Evolutionary conservation across 2,888 invertebrate genomes (phyloP), one percentile per base, ranked within the genome.

Genomic region (Gymnoscelis rufifasciata): DNA sequence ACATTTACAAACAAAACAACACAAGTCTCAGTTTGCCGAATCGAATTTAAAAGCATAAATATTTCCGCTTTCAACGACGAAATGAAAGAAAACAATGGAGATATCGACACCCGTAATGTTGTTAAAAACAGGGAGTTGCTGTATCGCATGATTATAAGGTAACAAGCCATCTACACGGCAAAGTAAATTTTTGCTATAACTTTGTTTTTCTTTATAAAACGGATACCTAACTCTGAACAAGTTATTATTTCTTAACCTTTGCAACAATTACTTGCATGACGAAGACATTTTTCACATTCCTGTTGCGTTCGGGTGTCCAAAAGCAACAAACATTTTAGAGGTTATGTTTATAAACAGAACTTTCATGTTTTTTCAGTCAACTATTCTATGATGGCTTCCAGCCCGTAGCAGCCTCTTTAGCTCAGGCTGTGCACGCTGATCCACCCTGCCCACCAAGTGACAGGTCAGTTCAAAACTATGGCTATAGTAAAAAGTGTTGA

Each of bases 331-430:
- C n/a, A n/a, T n/a, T 19, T 40, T 27, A 35, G 33, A 57, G 56
- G 54, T 59, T 57, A 56, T 40, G 28, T 43, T 40, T 4, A 12
- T 5, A 19, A 2, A 19, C 19, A 19, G 19, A 2, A n/a, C n/a
- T n/a, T n/a, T n/a, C n/a, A n/a, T n/a, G n/a, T 19, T 19, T 3
- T 43, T 33, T 24, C 75, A 99, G 99, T 66, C 99, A 99, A 79
- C 88, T 99, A 41, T 97, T 95, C 78, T 99, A 99, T 71, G 99
- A 99, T 91, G 99, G 99, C 0, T 94, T 97, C 75, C 97, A 97
- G 74, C 92, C 93, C n/a, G 89, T 98, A 38, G 99, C 98, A 0
- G 93, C 96, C 0, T 94, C 92, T 38, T 78, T 99, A 46, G 93
- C 97, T 0, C 91, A 93, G 41, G 89, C 94, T 24, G 94, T 97